phyloP scores from a whole-genome alignment of 2,888 invertebrate genomes.

The Opisthograptis luteolata region DNA sequence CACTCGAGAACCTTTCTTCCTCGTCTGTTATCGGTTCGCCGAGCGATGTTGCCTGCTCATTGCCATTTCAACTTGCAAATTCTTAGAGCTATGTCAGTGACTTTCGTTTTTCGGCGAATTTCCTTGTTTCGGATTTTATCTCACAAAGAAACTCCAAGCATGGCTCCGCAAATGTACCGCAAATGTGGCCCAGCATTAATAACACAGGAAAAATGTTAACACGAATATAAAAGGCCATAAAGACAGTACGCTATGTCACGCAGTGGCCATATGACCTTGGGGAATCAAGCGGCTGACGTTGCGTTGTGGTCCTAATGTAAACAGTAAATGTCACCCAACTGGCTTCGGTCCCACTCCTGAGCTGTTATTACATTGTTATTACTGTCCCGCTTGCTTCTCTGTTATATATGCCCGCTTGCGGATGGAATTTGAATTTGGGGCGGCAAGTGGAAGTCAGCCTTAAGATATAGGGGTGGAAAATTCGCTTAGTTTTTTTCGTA shows the following conservation, averaged over 20 bases:
- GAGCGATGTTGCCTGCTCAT: no score
- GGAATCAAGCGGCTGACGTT: conserved; percentile 1
- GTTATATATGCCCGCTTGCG: conserved; percentile 6
- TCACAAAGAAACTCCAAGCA: no score
- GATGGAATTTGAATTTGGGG: conserved; percentile 6
- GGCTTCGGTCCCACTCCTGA: conserved; percentile 1
- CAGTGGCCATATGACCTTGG: conserved; percentile 2
- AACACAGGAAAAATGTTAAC: conserved; percentile 1
- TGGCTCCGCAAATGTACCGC: no score
- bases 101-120: no score
- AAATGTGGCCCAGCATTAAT: background rate
- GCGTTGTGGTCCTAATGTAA: conserved; percentile 7
- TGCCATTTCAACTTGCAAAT: no score
- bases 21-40: no score
- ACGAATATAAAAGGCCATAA: background rate
- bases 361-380: conserved; percentile 11
- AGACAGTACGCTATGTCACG: background rate
- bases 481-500: background rate
- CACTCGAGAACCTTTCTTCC: no score
- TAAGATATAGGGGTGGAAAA: background rate
- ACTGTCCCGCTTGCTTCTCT: background rate
- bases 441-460: background rate
- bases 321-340: conserved; percentile 8
- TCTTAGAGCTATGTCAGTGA: no score
- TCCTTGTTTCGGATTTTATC: no score